Conservation (phyloP, 2,113 vertebrate genomes). For the Cinclus mexicanus region DNA sequence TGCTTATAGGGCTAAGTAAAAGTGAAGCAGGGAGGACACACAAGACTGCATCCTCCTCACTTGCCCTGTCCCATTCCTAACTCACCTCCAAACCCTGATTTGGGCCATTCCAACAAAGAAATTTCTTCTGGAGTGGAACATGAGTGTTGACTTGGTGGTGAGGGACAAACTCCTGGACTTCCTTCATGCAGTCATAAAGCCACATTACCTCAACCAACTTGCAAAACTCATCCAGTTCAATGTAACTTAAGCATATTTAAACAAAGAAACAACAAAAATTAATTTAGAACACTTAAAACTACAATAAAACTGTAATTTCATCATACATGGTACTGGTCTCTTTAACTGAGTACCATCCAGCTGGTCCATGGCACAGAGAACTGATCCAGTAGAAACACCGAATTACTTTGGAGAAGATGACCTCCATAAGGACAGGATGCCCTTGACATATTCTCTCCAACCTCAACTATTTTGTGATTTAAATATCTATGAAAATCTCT, state of each 20-base stretch:
- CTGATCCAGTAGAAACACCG: neutral
- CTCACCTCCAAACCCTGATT: neutral
- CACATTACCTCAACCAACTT: neutral
- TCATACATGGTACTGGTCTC: neutral
- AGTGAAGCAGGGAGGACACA: neutral
- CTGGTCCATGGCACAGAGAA: neutral
- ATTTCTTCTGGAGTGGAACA: neutral
- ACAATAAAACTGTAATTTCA: neutral
- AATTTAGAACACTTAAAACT: neutral
- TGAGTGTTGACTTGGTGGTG: neutral
- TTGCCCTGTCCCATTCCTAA: neutral
- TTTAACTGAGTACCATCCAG: neutral
- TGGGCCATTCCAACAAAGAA: neutral
- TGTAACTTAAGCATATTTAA: neutral
- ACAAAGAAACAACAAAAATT: neutral
- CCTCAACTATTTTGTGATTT: neutral
- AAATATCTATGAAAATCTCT: neutral
- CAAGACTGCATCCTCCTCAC: neutral
- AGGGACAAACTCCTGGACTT: neutral
- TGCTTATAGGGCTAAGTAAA: neutral
- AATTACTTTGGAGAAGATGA: neutral
- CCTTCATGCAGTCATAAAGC: neutral
- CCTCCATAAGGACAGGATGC: neutral
- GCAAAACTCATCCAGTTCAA: neutral
- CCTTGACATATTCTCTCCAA: neutral